A percentile compares a stretch with the other conserved stretches of the same genome.
These are phyloP conservation scores for Aleiodes leptofemur DNA, from an alignment of 2,888 invertebrate species.

Conservation along the genomic window DNA sequence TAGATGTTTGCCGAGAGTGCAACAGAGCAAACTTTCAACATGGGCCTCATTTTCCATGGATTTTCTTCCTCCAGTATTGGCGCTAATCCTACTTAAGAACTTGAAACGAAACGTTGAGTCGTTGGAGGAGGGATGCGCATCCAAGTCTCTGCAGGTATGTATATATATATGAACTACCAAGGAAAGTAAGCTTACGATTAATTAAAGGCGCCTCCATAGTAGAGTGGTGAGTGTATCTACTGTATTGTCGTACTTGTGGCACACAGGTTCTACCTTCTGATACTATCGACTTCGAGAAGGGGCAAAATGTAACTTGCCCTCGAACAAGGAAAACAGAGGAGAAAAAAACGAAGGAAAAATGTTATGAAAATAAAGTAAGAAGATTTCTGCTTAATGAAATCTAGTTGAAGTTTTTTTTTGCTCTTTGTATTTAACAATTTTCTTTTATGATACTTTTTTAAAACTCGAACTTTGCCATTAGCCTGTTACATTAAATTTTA, in stretches of 20 bases:
- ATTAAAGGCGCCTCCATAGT: conserved; percentile 47
- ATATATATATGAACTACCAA: conserved; percentile 20
- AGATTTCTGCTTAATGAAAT: conserved; percentile 48
- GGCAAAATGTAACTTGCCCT: conserved; percentile 22
- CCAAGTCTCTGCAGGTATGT: conserved; percentile 21
- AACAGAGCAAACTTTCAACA: conserved; percentile 36
- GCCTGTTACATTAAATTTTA: background rate
- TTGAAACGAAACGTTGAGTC: conserved; percentile 40
- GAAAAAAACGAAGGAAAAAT: too few relatives aligned
- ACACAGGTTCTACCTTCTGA: conserved; percentile 28
- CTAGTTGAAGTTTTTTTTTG: conserved; percentile 1
- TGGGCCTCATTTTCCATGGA: conserved; percentile 41
- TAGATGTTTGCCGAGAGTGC: conserved; percentile 26
- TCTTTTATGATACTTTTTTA: conserved; percentile 31
- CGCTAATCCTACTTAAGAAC: conserved; percentile 51
- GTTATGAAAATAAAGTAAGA: conserved; percentile 37
- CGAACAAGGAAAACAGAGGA: conserved; percentile 13
- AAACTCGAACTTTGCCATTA: conserved; percentile 34
- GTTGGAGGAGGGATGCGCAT: conserved; percentile 27
- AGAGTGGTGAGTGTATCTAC: conserved; percentile 3
- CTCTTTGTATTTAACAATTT: conserved; percentile 37
- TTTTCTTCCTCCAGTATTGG: conserved; percentile 34
- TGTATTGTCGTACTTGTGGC: conserved; percentile 25
- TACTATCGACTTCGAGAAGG: conserved; percentile 43
- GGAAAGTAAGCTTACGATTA: conserved; percentile 48